phyloP scores from a whole-genome alignment of 2,797 vertebrate genomes.

The Pantherophis vulpinus region DNA sequence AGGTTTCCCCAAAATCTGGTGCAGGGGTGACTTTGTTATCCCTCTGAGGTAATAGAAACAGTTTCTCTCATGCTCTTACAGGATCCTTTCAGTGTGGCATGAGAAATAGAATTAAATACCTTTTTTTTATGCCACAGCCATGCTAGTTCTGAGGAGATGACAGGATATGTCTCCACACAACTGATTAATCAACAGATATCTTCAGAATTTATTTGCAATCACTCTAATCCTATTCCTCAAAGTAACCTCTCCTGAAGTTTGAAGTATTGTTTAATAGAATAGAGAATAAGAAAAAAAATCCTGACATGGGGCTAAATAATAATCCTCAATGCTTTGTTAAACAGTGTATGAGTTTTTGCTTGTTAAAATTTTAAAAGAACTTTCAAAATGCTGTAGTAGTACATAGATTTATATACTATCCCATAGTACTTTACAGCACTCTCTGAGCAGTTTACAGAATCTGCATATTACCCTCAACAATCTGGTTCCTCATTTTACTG shows the following conservation, averaged over 20 bases:
- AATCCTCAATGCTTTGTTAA: background rate
- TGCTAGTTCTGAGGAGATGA: background rate
- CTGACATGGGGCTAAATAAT: background rate
- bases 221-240: background rate
- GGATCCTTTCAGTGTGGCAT: background rate
- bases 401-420: too few species aligned
- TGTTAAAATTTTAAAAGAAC: constrained; percentile 8
- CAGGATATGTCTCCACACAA: background rate
- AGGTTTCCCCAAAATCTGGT: background rate
- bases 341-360: background rate
- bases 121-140: background rate
- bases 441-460: too few species aligned
- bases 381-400: background rate
- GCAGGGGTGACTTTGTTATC: background rate
- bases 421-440: too few species aligned
- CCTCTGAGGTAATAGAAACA: background rate
- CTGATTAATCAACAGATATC: background rate
- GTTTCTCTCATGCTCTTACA: background rate
- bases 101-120: background rate
- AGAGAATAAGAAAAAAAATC: background rate
- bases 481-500: too few species aligned
- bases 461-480: too few species aligned
- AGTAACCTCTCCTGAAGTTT: background rate
- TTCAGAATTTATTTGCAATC: background rate
- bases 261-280: background rate